phyloP scores from a whole-genome alignment of 2,888 invertebrate species.

The Octodonta nipae region DNA sequence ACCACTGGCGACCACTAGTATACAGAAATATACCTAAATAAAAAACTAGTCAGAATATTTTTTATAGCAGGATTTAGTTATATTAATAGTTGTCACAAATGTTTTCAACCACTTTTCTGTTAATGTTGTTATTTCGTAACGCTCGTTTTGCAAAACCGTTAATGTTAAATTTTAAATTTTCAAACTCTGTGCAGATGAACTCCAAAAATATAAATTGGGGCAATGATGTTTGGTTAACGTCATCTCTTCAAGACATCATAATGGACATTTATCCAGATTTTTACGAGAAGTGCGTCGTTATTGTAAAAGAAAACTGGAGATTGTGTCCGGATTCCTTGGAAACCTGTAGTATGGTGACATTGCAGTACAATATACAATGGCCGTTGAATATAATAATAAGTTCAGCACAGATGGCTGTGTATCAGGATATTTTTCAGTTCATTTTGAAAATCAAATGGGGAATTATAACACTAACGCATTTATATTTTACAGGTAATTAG shows the following conservation, averaged over 20 bases:
- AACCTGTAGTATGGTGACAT: slow-evolving; percentile 22
- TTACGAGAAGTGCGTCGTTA: slow-evolving; percentile 25
- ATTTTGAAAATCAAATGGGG: slow-evolving; percentile 33
- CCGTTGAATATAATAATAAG: slow-evolving; percentile 31
- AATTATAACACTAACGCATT: slow-evolving; percentile 27
- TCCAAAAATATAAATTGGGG: slow-evolving; percentile 21
- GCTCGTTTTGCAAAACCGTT: no score
- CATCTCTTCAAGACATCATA: slow-evolving; percentile 30
- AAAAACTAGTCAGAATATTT: no score
- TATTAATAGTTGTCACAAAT: no score
- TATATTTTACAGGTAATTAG: slow-evolving; percentile 28
- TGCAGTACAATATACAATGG: slow-evolving; percentile 28
- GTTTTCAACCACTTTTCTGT: no score
- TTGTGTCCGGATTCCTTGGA: slow-evolving; percentile 21
- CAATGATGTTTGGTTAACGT: slow-evolving; percentile 29
- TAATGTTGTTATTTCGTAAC: no score
- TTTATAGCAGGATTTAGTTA: no score
- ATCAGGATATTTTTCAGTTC: slow-evolving; percentile 29
- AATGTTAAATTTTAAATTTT: no score
- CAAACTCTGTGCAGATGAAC: no score
- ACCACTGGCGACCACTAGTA: no score
- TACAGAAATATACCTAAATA: no score
- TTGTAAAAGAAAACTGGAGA: slow-evolving; percentile 22
- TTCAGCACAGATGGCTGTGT: slow-evolving; percentile 24
- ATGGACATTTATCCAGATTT: slow-evolving; percentile 30